A percentile compares a stretch with the other conserved stretches of the same genome.
phyloP scores from a whole-genome alignment of 2,888 invertebrate genomes.

The Athrips mouffetella region DNA sequence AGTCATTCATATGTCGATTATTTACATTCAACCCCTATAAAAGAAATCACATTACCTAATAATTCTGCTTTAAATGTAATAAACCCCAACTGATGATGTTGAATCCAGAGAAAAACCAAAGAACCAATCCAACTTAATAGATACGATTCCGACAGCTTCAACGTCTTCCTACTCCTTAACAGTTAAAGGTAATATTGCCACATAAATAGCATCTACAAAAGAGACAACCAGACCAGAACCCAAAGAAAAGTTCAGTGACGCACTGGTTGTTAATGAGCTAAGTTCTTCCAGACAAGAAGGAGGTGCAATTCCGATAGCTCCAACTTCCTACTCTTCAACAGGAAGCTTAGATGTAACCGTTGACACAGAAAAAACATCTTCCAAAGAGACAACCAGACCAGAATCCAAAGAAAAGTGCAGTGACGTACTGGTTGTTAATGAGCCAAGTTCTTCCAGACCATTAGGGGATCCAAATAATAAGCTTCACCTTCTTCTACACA shows the following conservation, averaged over 20 bases:
- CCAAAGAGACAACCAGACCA: neutral
- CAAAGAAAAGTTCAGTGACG: too few relatives aligned
- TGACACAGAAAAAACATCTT: neutral
- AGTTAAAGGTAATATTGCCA: neutral
- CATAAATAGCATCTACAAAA: neutral
- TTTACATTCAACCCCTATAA: neutral
- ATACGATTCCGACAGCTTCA: neutral
- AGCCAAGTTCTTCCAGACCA: too few relatives aligned
- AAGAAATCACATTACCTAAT: neutral
- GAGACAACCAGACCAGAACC: neutral
- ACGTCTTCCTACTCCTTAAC: too few relatives aligned
- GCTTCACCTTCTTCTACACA: too few relatives aligned
- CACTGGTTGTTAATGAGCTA: too few relatives aligned
- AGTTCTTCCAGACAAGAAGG: too few relatives aligned
- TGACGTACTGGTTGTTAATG: too few relatives aligned
- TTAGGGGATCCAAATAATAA: too few relatives aligned
- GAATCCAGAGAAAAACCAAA: neutral
- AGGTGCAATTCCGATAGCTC: neutral
- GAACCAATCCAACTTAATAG: neutral
- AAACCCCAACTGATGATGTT: neutral
- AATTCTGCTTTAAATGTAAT: constrained; percentile 1
- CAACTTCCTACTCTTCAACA: too few relatives aligned
- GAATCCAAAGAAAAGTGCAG: too few relatives aligned
- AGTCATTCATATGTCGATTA: neutral
- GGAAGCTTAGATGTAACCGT: too few relatives aligned